phyloP scores from a whole-genome alignment of 2,113 vertebrate species.

The Calcarius ornatus region DNA sequence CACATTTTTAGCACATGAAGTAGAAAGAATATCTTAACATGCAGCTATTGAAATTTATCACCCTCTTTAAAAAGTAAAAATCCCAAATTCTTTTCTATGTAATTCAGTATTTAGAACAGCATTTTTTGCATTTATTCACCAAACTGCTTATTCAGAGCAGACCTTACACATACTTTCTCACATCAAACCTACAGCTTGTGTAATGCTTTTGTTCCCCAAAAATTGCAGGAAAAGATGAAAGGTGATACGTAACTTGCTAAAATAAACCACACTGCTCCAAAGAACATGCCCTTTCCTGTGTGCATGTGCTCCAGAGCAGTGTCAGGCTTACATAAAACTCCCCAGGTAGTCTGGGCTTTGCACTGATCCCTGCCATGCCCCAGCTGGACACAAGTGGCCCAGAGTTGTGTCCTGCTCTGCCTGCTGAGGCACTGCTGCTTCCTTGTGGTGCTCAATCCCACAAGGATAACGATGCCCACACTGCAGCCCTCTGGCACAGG shows the following conservation, averaged over 20 bases:
- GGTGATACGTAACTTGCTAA: not conserved
- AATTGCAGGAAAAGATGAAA: not conserved
- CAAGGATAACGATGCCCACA: fast-evolving
- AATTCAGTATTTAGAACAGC: not conserved
- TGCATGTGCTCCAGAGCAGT: not conserved
- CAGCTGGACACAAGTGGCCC: fast-evolving
- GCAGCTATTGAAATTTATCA: not conserved
- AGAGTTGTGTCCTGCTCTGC: not conserved
- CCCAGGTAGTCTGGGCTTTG: fast-evolving
- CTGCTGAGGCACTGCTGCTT: not conserved
- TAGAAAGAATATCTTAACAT: not conserved
- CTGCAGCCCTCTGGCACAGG: too few relatives aligned
- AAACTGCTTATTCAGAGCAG: not conserved
- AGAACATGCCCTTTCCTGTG: not conserved
- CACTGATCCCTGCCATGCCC: not conserved
- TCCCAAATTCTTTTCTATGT: not conserved
- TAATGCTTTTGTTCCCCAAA: not conserved
- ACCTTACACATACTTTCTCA: not conserved
- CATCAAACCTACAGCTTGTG: not conserved
- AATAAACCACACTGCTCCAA: not conserved
- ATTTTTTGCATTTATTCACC: not conserved
- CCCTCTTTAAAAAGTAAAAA: not conserved
- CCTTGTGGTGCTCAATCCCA: not conserved
- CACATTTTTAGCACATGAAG: not conserved
- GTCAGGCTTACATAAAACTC: not conserved